Evolutionary conservation across 2,797 vertebrate genomes (phyloP).

Genomic region (Alca torda): DNA sequence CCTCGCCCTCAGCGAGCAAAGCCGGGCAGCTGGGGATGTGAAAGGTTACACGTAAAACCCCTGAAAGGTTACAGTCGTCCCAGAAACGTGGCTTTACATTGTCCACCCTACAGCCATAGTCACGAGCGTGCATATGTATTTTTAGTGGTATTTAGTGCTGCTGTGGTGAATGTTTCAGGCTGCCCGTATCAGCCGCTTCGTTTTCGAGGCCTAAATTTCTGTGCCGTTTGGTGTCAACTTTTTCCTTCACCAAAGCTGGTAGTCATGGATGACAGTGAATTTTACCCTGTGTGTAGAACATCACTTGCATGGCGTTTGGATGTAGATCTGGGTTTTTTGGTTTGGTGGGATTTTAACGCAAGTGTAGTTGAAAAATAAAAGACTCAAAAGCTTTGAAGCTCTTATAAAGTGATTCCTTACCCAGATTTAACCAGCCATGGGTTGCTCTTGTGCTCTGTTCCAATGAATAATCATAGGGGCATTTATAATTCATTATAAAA

Average conservation of each 20-base stretch:
- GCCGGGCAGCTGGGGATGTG: neutral
- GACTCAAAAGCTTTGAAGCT: neutral
- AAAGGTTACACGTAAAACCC: rapidly evolving
- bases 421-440: neutral
- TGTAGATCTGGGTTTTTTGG: neutral
- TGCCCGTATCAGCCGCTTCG: rapidly evolving
- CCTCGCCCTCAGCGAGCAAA: too few species aligned
- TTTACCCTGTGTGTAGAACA: neutral
- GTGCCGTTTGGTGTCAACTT: rapidly evolving
- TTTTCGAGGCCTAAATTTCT: neutral
- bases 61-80: rapidly evolving
- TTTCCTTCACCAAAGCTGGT: neutral
- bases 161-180: neutral
- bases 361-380: neutral
- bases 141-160: rapidly evolving
- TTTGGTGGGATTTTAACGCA: neutral
- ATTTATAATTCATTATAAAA: neutral
- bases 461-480: neutral
- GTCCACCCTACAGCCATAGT: rapidly evolving
- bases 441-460: neutral
- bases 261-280: rapidly evolving
- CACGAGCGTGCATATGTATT: rapidly evolving
- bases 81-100: rapidly evolving
- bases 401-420: neutral
- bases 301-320: rapidly evolving